Percentiles rank a stretch among this genome's conserved stretches.
Conservation (phyloP, 2,888 invertebrate species). For the Drosophila putrida region DNA sequence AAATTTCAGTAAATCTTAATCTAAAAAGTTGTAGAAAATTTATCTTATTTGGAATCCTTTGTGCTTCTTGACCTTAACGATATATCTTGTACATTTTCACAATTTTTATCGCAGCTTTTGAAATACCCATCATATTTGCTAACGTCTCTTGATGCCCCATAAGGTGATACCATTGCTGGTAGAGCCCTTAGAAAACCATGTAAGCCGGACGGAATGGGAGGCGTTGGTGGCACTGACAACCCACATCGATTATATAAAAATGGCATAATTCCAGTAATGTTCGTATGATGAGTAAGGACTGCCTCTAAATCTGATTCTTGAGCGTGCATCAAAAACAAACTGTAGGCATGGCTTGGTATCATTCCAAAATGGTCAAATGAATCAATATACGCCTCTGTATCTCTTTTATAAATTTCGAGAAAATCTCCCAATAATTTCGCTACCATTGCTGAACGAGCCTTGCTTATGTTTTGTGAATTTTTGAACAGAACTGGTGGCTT, state of each 20-base stretch:
- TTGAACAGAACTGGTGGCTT: conserved; percentile 89
- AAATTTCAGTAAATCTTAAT: conserved; percentile 13
- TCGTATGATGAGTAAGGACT: conserved; percentile 84
- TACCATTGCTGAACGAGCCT: conserved; percentile 93
- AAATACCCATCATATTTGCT: conserved; percentile 79
- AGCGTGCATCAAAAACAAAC: conserved; percentile 88
- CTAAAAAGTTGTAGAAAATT: conserved; percentile 7
- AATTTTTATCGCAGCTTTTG: conserved; percentile 64
- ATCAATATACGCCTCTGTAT: conserved; percentile 92
- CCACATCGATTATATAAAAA: conserved; percentile 85
- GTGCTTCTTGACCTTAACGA: conserved; percentile 47
- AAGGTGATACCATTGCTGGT: conserved; percentile 83
- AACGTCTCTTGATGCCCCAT: conserved; percentile 73
- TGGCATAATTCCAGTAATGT: conserved; percentile 84
- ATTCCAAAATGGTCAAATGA: conserved; percentile 88
- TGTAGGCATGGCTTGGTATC: conserved; percentile 86
- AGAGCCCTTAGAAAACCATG: conserved; percentile 85
- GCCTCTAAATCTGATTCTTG: conserved; percentile 84
- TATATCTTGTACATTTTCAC: conserved; percentile 51
- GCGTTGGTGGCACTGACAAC: conserved; percentile 81
- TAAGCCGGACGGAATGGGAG: conserved; percentile 85
- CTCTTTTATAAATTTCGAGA: conserved; percentile 92
- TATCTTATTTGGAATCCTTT: conserved; percentile 38
- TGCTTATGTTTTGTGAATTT: conserved; percentile 87
- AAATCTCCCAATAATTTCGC: conserved; percentile 94